Evolutionary conservation across 2,797 vertebrate species (phyloP).

Genomic region (Cossypha polioptera): DNA sequence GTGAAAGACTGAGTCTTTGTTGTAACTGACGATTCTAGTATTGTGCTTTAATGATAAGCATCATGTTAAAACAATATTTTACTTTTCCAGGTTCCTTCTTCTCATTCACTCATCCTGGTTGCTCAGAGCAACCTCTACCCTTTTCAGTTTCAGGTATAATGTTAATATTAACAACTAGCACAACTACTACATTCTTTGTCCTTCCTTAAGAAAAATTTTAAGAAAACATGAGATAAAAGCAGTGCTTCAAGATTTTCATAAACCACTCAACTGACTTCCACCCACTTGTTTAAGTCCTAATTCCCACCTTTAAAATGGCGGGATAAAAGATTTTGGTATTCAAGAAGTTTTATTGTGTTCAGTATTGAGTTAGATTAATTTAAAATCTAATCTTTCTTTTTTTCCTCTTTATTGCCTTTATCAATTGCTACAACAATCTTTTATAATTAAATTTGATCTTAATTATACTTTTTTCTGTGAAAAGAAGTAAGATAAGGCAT

Average conservation of each 20-base stretch:
- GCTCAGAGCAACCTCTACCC: not conserved
- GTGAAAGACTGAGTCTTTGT: not conserved
- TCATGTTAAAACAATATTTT: not conserved
- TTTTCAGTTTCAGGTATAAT: not conserved
- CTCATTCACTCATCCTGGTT: not conserved
- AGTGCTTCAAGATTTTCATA: not conserved
- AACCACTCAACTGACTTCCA: not conserved
- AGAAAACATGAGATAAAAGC: not conserved
- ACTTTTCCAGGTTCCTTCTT: not conserved
- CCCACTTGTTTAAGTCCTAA: not conserved
- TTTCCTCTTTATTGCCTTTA: not conserved
- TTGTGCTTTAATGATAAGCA: not conserved
- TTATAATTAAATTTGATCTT: not conserved
- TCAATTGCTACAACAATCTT: not conserved
- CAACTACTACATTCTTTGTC: not conserved
- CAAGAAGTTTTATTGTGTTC: not conserved
- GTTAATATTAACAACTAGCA: not conserved
- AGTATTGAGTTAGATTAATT: not conserved
- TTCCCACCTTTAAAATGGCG: not conserved
- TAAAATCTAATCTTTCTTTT: not conserved
- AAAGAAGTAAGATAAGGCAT: not conserved
- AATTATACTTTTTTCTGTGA: not conserved
- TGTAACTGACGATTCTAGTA: not conserved
- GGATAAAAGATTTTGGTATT: not conserved
- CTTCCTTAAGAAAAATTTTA: not conserved